phyloP scores from a whole-genome alignment of 2,113 vertebrate species.

The Perca flavescens region DNA sequence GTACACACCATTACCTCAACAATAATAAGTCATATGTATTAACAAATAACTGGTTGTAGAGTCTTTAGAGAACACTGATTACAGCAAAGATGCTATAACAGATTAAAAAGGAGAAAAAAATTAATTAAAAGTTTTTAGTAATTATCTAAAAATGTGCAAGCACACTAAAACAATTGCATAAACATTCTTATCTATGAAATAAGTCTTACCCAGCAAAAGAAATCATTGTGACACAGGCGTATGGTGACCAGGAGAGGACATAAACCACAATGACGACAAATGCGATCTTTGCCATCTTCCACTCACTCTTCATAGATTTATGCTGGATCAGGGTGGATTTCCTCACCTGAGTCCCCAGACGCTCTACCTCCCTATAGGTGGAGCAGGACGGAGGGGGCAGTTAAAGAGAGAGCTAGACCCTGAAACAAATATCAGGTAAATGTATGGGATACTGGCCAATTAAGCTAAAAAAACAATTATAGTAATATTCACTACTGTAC shows the following conservation, averaged over 20 bases:
- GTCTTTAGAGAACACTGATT: background rate
- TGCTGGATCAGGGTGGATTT: constrained; percentile 81
- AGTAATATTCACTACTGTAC: no score
- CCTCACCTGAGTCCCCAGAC: constrained; percentile 81
- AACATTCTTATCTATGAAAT: background rate
- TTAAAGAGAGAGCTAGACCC: background rate
- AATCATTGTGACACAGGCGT: constrained; percentile 90
- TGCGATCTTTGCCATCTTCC: constrained; percentile 94
- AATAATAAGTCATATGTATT: background rate
- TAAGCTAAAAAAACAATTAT: no score
- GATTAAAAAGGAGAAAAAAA: background rate
- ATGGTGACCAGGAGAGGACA: constrained; percentile 94
- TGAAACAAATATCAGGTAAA: background rate
- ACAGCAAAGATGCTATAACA: background rate
- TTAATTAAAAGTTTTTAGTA: rapidly evolving
- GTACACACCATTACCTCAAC: no score
- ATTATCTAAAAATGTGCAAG: background rate
- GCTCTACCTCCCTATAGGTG: constrained; percentile 86
- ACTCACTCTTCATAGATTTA: constrained; percentile 89
- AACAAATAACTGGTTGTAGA: background rate
- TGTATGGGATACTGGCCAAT: background rate
- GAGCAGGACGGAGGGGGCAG: background rate
- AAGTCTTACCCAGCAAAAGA: constrained; percentile 91
- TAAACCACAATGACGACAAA: constrained; percentile 91
- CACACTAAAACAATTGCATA: background rate